Evolutionary conservation across 2,113 vertebrate species (phyloP), one percentile per base, ranked within the genome.

Genomic region (Varanus salvator): DNA sequence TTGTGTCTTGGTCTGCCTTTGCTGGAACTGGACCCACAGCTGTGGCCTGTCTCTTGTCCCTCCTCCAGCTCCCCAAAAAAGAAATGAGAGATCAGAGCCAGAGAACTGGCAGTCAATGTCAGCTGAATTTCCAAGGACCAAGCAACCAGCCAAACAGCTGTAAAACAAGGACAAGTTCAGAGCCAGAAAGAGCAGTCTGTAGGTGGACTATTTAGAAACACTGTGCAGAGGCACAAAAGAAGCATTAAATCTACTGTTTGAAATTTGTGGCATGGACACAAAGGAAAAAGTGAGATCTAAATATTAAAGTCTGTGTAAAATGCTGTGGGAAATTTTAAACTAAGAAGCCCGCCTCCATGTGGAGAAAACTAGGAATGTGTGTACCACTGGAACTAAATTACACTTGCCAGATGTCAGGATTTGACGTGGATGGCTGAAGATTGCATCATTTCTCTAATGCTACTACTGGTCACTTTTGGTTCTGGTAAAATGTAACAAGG

Each of bases 331-430:
- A 21, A 91, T 86, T 92, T 94, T 86, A 77, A 80, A 92, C 81
- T 85, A 71, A 90, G 92, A 94, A 95, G 87, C 50, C 0, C 94
- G 92, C 92, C 92, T 87, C 89, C 84, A 83, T 93, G 27, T 86
- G 31, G 80, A 93, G 93, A 95, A 94, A 96, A 96, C 92, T 0
- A 85, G 85, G 94, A 96, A 96, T 90, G 29, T 81, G 34, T 0
- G 0, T 80, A 91, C 72, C 91, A 82, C 91, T 94, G 94, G 93
- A 95, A 94, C 89, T 57, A 84, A 95, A 91, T 87, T 89, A 90
- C 27, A 76, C 8, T 77, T 68, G 38, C 48, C 75, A 89, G 82
- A 84, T 77, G 52, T 84, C 72, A 76, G 44, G 19, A 76, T 84
- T 34, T 84, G 81, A 84, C 72, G 44, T 84, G 72, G 48, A 60